phyloP scores from a whole-genome alignment of 2,797 vertebrate species.

The Parambassis ranga region DNA sequence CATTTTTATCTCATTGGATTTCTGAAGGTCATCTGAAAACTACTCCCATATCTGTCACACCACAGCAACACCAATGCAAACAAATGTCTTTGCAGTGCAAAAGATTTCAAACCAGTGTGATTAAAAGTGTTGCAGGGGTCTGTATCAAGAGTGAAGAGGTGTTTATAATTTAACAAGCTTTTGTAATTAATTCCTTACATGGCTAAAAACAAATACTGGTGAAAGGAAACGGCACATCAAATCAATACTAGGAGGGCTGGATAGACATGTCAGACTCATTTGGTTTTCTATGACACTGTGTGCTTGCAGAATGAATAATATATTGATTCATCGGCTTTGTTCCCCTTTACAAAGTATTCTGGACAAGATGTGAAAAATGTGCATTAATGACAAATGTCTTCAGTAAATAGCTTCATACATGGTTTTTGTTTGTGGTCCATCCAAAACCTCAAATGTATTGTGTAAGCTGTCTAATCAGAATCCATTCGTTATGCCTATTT shows the following conservation, averaged over 20 bases:
- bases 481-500: conserved; percentile 10
- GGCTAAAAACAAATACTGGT: conserved; percentile 23
- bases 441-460: conserved; percentile 3
- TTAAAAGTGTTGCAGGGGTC: not conserved
- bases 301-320: not conserved
- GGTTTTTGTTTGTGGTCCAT: not conserved
- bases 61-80: conserved; percentile 17
- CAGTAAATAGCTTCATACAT: conserved; percentile 4
- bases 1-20: conserved; percentile 42
- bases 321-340: conserved; percentile 20
- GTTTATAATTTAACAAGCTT: not conserved
- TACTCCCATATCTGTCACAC: not conserved
- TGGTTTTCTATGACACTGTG: conserved; percentile 18
- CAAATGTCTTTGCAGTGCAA: conserved; percentile 1
- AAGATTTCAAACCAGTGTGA: conserved; percentile 23
- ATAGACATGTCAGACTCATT: not conserved
- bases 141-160: not conserved
- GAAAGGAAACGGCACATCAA: conserved; percentile 1
- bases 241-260: not conserved
- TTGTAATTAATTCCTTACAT: not conserved
- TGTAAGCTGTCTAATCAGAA: conserved; percentile 1
- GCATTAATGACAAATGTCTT: not conserved
- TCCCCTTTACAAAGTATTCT: conserved; percentile 4
- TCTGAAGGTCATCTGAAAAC: not conserved
- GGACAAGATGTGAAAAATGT: conserved; percentile 16